Percentiles rank a stretch among this genome's conserved stretches.
phyloP scores from a whole-genome alignment of 2,797 vertebrate genomes.

The Mallotus villosus region DNA sequence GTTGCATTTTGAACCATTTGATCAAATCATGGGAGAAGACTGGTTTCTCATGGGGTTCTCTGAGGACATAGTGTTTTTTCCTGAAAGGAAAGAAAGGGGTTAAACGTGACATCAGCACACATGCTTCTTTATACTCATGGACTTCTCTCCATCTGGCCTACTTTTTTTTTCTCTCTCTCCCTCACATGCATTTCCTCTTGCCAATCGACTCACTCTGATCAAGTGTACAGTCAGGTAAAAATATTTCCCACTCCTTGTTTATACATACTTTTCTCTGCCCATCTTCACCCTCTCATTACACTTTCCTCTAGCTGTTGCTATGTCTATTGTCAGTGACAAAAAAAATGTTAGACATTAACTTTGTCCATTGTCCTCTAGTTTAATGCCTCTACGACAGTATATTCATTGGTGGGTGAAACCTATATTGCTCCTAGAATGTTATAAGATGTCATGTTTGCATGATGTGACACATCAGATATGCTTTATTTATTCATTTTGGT shows the following conservation, averaged over 20 bases:
- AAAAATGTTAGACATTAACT: conserved; percentile 14
- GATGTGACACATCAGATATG: conserved; percentile 73
- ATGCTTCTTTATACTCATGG: neutral
- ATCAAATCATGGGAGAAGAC: neutral
- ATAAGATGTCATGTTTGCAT: conserved; percentile 78
- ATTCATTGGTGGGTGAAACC: conserved; percentile 41
- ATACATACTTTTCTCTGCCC: no score
- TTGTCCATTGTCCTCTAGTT: conserved; percentile 7
- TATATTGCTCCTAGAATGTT: conserved; percentile 60
- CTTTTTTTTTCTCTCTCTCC: conserved; percentile 8
- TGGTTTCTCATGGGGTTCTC: neutral
- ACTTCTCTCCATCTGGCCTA: neutral
- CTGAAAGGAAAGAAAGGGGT: no score
- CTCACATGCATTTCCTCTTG: no score
- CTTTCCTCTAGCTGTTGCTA: neutral
- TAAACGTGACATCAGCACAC: neutral
- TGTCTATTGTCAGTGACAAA: conserved; percentile 47
- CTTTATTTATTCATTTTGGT: conserved; percentile 85
- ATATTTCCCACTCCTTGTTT: no score
- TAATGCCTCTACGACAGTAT: conserved; percentile 42
- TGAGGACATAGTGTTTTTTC: neutral
- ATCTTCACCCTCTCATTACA: neutral
- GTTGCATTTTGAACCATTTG: neutral
- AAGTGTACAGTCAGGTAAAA: no score
- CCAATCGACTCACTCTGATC: no score